A percentile compares a stretch with the other conserved stretches of the same genome.
Conservation (phyloP, 2,797 vertebrate species). For the Siniperca scherzeri region DNA sequence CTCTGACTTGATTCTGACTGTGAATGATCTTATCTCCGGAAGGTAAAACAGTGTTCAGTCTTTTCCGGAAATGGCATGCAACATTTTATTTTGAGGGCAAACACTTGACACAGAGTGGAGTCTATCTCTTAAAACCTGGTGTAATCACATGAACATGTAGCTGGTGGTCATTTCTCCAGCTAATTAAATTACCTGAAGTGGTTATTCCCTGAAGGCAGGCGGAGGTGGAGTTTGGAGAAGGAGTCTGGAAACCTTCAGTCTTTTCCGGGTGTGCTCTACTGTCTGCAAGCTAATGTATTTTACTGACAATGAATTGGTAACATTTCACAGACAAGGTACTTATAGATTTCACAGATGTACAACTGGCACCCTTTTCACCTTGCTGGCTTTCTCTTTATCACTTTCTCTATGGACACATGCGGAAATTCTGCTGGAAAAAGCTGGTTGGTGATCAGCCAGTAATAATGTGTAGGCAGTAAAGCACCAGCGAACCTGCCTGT, state of each 20-base stretch:
- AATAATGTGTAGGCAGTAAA: slow-evolving; percentile 41
- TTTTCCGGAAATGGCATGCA: slow-evolving; percentile 50
- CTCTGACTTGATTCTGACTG: slow-evolving; percentile 15
- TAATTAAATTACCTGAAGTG: slow-evolving; percentile 67
- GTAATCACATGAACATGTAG: slow-evolving; percentile 46
- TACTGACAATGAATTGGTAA: slow-evolving; percentile 65
- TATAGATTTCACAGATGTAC: slow-evolving; percentile 74
- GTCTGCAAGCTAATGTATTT: slow-evolving; percentile 65
- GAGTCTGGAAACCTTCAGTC: slow-evolving; percentile 56
- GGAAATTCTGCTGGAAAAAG: slow-evolving; percentile 63
- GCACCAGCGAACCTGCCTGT: slow-evolving; percentile 26
- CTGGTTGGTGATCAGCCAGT: slow-evolving; percentile 61
- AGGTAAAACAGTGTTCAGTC: slow-evolving; percentile 65
- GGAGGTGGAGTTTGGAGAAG: slow-evolving; percentile 44
- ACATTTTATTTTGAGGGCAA: slow-evolving; percentile 59
- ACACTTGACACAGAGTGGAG: slow-evolving; percentile 36
- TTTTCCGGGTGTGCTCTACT: slow-evolving; percentile 48
- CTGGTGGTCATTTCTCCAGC: slow-evolving; percentile 47
- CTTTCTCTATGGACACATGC: slow-evolving; percentile 45
- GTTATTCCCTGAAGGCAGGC: slow-evolving; percentile 51
- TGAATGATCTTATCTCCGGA: slow-evolving; percentile 62
- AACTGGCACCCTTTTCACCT: slow-evolving; percentile 49
- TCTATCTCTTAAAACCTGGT: slow-evolving; percentile 24
- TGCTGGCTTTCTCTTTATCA: slow-evolving; percentile 62
- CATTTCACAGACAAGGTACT: slow-evolving; percentile 60